Percentiles rank a stretch among this genome's conserved stretches.
phyloP scores from a whole-genome alignment of 2,113 vertebrate species.

The Lagopus leucura region DNA sequence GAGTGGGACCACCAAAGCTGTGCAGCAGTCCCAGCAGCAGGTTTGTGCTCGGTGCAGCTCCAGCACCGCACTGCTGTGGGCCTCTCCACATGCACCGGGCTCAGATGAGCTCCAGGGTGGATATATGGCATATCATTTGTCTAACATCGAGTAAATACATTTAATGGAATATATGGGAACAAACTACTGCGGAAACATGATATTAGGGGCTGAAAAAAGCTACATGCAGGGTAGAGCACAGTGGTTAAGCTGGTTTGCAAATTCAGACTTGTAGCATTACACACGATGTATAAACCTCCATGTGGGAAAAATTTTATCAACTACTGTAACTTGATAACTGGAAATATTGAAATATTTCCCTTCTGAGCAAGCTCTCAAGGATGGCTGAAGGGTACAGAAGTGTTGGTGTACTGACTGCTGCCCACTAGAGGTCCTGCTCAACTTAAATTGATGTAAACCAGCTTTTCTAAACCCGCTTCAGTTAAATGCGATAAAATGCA shows the following conservation, averaged over 20 bases:
- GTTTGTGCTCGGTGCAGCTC: rapidly evolving
- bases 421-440: conserved; percentile 62
- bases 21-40: rapidly evolving
- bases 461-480: not conserved
- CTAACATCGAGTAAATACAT: rapidly evolving
- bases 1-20: not conserved
- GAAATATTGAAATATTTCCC: not conserved
- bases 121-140: rapidly evolving
- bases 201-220: not conserved
- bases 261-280: not conserved
- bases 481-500: not conserved
- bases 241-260: not conserved
- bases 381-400: not conserved
- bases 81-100: rapidly evolving
- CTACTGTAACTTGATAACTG: not conserved
- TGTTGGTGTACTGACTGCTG: not conserved
- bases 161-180: not conserved
- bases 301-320: rapidly evolving
- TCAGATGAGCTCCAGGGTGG: rapidly evolving
- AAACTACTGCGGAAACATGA: not conserved
- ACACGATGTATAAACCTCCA: not conserved
- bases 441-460: not conserved
- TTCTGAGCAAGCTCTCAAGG: not conserved
- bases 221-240: not conserved
- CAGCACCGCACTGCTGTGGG: not conserved